phyloP scores from a whole-genome alignment of 2,113 vertebrate species.

The Syngnathus floridae region DNA sequence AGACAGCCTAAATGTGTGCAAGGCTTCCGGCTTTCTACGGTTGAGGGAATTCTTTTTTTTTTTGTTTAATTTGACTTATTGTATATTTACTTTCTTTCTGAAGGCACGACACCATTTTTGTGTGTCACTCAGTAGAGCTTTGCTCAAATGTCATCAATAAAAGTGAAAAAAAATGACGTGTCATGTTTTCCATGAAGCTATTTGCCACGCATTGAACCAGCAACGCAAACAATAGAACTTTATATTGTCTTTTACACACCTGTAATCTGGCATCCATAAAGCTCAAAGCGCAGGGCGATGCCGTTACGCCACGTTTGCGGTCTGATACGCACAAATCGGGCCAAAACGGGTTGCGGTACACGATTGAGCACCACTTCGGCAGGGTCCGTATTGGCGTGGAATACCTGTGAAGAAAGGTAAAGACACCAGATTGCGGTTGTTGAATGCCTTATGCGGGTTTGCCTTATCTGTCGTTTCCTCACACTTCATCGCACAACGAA shows the following conservation, averaged over 20 bases:
- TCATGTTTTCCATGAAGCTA: neutral
- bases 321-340: constrained; percentile 87
- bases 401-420: constrained; percentile 68
- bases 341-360: constrained; percentile 83
- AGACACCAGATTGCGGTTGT: neutral
- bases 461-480: constrained; percentile 11
- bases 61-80: constrained; percentile 1
- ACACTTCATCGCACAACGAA: constrained; percentile 18
- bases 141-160: too few species aligned
- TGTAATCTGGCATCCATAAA: constrained; percentile 93
- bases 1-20: constrained; percentile 9
- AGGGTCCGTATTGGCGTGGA: constrained; percentile 87
- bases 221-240: neutral
- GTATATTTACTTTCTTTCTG: constrained; percentile 1
- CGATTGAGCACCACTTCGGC: constrained; percentile 90
- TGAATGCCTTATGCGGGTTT: constrained; percentile 3
- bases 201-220: neutral
- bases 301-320: constrained; percentile 89
- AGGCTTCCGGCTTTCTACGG: constrained; percentile 7
- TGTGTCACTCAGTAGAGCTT: neutral
- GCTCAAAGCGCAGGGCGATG: constrained; percentile 91
- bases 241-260: constrained; percentile 60
- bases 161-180: too few species aligned
- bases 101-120: neutral
- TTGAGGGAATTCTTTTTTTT: constrained; percentile 14